Base-by-base conservation (phyloP, 2,113 vertebrate genomes). In the Seriola rivoliana region DNA sequence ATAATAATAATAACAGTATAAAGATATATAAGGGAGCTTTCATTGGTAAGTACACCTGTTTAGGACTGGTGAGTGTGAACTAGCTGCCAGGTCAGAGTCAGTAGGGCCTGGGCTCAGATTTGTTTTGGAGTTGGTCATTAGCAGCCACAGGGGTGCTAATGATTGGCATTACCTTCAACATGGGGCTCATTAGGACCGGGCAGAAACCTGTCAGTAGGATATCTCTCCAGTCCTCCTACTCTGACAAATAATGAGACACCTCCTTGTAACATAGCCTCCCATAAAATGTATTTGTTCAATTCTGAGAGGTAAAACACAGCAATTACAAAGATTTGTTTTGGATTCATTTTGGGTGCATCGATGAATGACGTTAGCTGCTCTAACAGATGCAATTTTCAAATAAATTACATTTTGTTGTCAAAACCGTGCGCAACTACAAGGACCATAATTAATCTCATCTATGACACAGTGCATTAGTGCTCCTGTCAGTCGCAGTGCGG, bases 81-180 rank as follows among this genome's bases (percentile, higher is more conserved):
- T 54, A 36, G 75, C 64, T 32, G 80, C 67, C 13, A 74, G 80
- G 71, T 76, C 70, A 72, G 46, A 88, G 77, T 77, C 65, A 78
- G 71, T 17, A 3, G 78, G 82, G 42, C 54, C 70, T 4, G 2
- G 54, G 50, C 59, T 73, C 83, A 87, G 89, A 89, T 90, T 86
- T 59, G 76, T 68, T 78, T 71, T 23, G 21, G 63, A 78, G 65
- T 3, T 69, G 66, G 64, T 90, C 89, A 91, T 89, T 90, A 90
- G 67, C 72, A 85, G 79, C 89, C 75, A 34, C 82, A 46, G 64
- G 85, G 85, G 81, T 87, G 89, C 78, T 91, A 94, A 93, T 89
- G 84, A 92, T 48, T 75, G 78, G 85, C 83, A 81, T 88, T 86
- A 92, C 11, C 16, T 68, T 73, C 84, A 82, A 75, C 83, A 69